Percentiles rank a stretch among this genome's conserved stretches.
phyloP scores from a whole-genome alignment of 2,888 invertebrate species.

The Teleogryllus oceanicus region DNA sequence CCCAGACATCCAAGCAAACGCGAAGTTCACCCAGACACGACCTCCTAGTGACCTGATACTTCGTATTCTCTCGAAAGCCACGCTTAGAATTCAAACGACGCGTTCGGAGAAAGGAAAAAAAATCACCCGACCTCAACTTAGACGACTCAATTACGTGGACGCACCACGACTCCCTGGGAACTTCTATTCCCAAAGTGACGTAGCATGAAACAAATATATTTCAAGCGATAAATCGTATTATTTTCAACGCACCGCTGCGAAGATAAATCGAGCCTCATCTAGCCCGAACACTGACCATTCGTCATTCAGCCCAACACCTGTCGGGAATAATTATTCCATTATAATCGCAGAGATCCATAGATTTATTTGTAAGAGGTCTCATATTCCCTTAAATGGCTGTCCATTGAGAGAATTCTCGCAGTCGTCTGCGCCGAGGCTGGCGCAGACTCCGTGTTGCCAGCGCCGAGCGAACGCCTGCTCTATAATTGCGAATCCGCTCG shows the following conservation, averaged over 20 bases:
- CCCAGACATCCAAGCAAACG: too few species aligned
- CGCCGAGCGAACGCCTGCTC: too few species aligned
- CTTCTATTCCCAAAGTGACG: constrained; percentile 4
- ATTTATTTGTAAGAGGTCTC: neutral
- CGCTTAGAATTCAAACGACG: too few species aligned
- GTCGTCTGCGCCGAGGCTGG: too few species aligned
- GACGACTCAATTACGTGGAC: neutral
- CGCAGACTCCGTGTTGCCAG: too few species aligned
- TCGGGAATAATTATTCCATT: constrained; percentile 5
- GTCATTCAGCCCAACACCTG: neutral
- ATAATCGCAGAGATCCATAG: neutral
- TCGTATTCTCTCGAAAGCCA: neutral
- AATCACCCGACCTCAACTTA: neutral
- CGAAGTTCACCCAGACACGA: neutral
- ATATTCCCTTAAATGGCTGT: neutral
- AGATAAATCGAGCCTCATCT: neutral
- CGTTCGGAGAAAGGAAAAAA: too few species aligned
- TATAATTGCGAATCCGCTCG: too few species aligned
- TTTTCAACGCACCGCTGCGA: neutral
- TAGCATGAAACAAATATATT: constrained; percentile 3
- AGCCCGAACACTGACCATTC: neutral
- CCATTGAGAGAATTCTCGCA: too few species aligned
- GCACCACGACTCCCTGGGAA: neutral
- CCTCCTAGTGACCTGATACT: neutral
- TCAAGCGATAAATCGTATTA: neutral